Evolutionary conservation across 64 coral and sea anemone genomes (phyloP), one percentile per base, ranked within the genome.

Genomic region (Dendronephthya gigantea): DNA sequence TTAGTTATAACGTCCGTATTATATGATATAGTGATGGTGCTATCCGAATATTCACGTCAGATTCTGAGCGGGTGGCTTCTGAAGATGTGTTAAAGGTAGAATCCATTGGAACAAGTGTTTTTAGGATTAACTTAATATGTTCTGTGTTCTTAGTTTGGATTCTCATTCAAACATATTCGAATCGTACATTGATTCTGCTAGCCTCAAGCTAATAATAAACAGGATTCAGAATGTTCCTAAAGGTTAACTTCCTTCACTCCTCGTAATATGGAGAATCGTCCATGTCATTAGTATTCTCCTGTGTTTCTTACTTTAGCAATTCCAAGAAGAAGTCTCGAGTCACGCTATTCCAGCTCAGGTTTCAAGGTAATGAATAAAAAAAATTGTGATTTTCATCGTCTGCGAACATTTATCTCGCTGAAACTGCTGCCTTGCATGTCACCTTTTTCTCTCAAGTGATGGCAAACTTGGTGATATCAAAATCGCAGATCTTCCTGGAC

Each of bases 301-400:
- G n/a, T 85, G 19, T 89, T 68, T 70, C 9, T 43, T 23, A 70
- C 16, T 72, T 22, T 50, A 98, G 95, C 82, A 86, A 32, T 98
- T 98, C 90, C 87, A 98, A 40, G 92, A 93, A 88, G 95, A 93
- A 90, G 92, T 98, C 83, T 92, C 92, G 81, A 98, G 92, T 82
- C 92, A 98, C 23, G 90, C 89, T 47, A 98, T 98, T 35, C 95
- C 95, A 28, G 95, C 95, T 4, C 89, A 98, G 82, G 89, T 90
- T 14, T 82, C 88, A 29, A 94, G 92, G 92, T 94, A 82, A 19
- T 35, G 27, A 36, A 0, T 1, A 62, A 22, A 62, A 7, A 15
- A 5, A 1, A 7, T 62, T 62, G 55, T 43, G 4, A 14, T 43
- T 30, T 75, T 38, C n/a, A 23, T 34, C 40, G 12, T 40, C 2